Percentiles rank a stretch among this genome's conserved stretches.
Conservation (phyloP, 2,113 vertebrate genomes). For the Notothenia coriiceps region DNA sequence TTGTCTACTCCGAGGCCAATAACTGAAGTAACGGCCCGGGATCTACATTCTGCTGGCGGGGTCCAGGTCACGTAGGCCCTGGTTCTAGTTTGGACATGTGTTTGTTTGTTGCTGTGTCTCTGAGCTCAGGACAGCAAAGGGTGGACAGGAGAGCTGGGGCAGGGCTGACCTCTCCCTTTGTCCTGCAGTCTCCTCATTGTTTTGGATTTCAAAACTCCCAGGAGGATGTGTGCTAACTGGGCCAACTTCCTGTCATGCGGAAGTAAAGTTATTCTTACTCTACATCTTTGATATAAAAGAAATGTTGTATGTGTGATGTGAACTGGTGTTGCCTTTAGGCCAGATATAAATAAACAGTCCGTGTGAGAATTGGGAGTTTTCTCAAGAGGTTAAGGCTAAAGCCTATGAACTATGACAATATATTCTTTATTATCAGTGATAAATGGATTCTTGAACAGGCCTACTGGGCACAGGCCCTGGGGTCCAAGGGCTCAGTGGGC, state of each 20-base stretch:
- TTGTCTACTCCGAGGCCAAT: slow-evolving; percentile 33
- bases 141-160: slow-evolving; percentile 33
- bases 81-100: slow-evolving; percentile 41
- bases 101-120: slow-evolving; percentile 54
- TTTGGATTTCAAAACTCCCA: slow-evolving; percentile 68
- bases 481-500: not conserved
- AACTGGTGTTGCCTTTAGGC: slow-evolving; percentile 32
- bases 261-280: slow-evolving; percentile 77
- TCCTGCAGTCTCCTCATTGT: slow-evolving; percentile 74
- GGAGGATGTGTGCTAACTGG: slow-evolving; percentile 78
- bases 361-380: slow-evolving; percentile 2
- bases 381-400: slow-evolving; percentile 2
- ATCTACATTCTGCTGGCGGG: slow-evolving; percentile 49
- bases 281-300: slow-evolving; percentile 74
- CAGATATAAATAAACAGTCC: slow-evolving; percentile 33
- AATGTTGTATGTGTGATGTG: slow-evolving; percentile 38
- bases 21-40: slow-evolving; percentile 20
- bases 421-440: slow-evolving; percentile 5
- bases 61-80: slow-evolving; percentile 79
- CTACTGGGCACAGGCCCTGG: not conserved
- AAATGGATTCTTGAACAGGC: slow-evolving; percentile 1
- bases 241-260: slow-evolving; percentile 74
- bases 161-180: slow-evolving; percentile 69
- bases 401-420: not conserved
- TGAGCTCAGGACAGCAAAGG: slow-evolving; percentile 41